These are phyloP conservation scores for Lordiphosa clarofinis DNA, from an alignment of 1,140 invertebrate genomes.

Conservation along the genomic window DNA sequence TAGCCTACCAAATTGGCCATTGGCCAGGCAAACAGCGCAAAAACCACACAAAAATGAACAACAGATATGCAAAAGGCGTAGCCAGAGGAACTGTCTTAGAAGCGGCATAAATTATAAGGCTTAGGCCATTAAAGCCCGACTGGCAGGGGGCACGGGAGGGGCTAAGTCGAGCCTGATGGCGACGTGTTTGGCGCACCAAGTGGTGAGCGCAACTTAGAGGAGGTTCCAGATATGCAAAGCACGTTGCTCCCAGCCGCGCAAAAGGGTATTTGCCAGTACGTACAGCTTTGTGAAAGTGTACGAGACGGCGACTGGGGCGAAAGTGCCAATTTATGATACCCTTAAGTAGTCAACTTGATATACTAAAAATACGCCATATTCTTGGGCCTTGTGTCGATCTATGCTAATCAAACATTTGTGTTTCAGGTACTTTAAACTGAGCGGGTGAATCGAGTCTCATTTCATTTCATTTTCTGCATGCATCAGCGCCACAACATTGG, in stretches of 20 bases:
- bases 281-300: neutral
- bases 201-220: slow-evolving; percentile 35
- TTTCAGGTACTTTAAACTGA: too few relatives aligned
- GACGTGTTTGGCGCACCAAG: slow-evolving; percentile 69
- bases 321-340: too few relatives aligned
- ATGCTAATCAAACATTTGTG: too few relatives aligned
- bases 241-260: slow-evolving; percentile 26
- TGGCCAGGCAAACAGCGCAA: neutral
- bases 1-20: slow-evolving; percentile 36
- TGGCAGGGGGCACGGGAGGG: neutral
- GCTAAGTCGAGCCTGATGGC: slow-evolving; percentile 3
- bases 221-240: slow-evolving; percentile 52
- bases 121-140: slow-evolving; percentile 15
- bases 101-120: slow-evolving; percentile 37
- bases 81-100: slow-evolving; percentile 35
- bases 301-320: too few relatives aligned
- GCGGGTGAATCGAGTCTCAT: too few relatives aligned
- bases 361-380: too few relatives aligned
- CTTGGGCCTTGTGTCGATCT: too few relatives aligned
- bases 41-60: slow-evolving; percentile 1
- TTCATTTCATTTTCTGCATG: too few relatives aligned
- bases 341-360: too few relatives aligned
- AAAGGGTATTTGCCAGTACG: neutral
- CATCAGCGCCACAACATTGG: too few relatives aligned
- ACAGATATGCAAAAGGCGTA: slow-evolving; percentile 38